Evolutionary conservation across 2,888 invertebrate species (phyloP).

Genomic region (Sarcophaga caerulescens): DNA sequence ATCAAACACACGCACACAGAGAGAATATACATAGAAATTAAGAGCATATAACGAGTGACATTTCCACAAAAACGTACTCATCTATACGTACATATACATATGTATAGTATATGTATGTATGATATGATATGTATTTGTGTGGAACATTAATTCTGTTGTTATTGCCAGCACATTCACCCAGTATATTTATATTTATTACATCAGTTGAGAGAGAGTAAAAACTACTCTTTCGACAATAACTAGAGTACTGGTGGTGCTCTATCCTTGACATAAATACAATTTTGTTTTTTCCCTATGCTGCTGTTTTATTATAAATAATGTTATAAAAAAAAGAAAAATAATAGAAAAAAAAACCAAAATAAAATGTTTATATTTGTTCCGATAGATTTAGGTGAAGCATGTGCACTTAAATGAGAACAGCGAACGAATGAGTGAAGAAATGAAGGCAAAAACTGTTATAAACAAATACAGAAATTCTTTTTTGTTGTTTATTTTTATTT

Average conservation of each 20-base stretch:
- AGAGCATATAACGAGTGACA: neutral
- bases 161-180: conserved; percentile 40
- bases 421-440: neutral
- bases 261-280: conserved; percentile 59
- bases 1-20: neutral
- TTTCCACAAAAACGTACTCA: neutral
- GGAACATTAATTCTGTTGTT: conserved; percentile 30
- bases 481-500: too few relatives aligned
- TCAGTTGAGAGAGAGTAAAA: conserved; percentile 22
- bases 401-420: neutral
- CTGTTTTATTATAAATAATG: conserved; percentile 3
- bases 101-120: neutral
- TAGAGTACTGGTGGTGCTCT: conserved; percentile 25
- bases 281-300: neutral
- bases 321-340: conserved; percentile 9
- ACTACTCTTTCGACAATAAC: conserved; percentile 50
- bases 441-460: neutral
- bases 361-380: conserved; percentile 15
- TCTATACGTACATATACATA: neutral
- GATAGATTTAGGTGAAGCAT: neutral
- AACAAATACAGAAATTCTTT: too few relatives aligned
- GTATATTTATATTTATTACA: conserved; percentile 23
- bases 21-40: neutral
- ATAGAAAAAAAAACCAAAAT: neutral
- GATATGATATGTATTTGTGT: conserved; percentile 2